Conservation (phyloP, 2,888 invertebrate species). For the Lithodes maja region DNA sequence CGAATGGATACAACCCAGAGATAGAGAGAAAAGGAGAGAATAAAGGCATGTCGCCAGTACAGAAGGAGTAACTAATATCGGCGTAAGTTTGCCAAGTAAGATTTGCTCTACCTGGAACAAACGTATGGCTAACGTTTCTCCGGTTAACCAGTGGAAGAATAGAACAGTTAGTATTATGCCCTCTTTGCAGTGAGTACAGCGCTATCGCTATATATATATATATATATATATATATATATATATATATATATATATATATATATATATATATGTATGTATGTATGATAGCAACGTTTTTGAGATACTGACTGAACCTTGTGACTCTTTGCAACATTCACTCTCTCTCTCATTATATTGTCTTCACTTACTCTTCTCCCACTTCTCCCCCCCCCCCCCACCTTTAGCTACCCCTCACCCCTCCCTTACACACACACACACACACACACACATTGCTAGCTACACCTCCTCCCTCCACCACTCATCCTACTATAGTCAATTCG, state of each 20-base stretch:
- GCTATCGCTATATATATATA: neutral
- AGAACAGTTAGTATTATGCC: no score
- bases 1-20: no score
- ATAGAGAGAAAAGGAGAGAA: no score
- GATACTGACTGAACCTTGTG: neutral
- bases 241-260: slow-evolving; percentile 23
- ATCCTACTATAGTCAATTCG: no score
- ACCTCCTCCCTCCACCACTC: no score
- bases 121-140: no score
- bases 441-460: no score
- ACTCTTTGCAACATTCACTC: neutral
- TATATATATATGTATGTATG: slow-evolving; percentile 23
- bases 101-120: no score
- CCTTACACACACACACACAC: neutral
- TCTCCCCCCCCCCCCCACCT: neutral
- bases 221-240: slow-evolving; percentile 1
- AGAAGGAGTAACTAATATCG: no score
- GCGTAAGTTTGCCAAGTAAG: no score
- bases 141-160: no score
- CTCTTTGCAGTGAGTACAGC: neutral
- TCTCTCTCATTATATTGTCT: neutral
- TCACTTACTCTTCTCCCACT: neutral
- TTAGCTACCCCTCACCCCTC: neutral
- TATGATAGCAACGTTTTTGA: slow-evolving; percentile 1
- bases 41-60: no score